Evolutionary conservation across 1,140 invertebrate genomes (phyloP).

Genomic region (Zaprionus tsacasi): DNA sequence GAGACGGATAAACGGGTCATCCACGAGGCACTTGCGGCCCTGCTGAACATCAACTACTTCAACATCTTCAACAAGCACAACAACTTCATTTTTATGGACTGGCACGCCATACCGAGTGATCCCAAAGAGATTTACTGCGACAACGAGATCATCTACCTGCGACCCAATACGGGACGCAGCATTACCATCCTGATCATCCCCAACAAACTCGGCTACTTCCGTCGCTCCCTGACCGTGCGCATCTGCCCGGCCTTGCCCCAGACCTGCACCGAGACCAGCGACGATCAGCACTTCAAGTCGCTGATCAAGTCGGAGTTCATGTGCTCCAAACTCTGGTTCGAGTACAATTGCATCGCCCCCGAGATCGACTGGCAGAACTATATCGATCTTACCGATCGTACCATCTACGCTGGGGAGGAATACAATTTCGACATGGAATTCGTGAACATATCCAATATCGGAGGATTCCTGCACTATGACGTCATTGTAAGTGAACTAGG

Average conservation of each 20-base stretch:
- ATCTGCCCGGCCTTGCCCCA: constrained; percentile 57
- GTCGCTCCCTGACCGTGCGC: constrained; percentile 62
- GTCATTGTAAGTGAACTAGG: constrained; percentile 63
- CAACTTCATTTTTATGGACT: constrained; percentile 76
- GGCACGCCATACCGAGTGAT: constrained; percentile 73
- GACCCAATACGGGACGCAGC: constrained; percentile 71
- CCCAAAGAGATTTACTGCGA: constrained; percentile 70
- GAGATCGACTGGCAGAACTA: constrained; percentile 56
- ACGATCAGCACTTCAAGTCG: constrained; percentile 23
- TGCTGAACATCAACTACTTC: constrained; percentile 68
- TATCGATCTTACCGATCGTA: constrained; percentile 45
- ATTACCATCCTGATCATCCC: constrained; percentile 71
- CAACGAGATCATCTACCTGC: constrained; percentile 70
- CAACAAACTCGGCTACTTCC: constrained; percentile 62
- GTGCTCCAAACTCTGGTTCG: constrained; percentile 67
- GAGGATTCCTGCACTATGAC: constrained; percentile 70
- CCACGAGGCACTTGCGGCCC: constrained; percentile 52
- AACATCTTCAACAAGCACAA: constrained; percentile 61
- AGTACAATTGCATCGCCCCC: constrained; percentile 69
- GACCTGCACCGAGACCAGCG: constrained; percentile 21
- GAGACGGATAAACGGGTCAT: constrained; percentile 72
- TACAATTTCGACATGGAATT: constrained; percentile 69
- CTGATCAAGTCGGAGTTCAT: constrained; percentile 61
- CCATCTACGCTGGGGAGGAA: constrained; percentile 66
- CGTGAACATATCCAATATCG: constrained; percentile 47